Base-by-base conservation (phyloP, 2,113 vertebrate genomes). In the Mormyrus iriodes region DNA sequence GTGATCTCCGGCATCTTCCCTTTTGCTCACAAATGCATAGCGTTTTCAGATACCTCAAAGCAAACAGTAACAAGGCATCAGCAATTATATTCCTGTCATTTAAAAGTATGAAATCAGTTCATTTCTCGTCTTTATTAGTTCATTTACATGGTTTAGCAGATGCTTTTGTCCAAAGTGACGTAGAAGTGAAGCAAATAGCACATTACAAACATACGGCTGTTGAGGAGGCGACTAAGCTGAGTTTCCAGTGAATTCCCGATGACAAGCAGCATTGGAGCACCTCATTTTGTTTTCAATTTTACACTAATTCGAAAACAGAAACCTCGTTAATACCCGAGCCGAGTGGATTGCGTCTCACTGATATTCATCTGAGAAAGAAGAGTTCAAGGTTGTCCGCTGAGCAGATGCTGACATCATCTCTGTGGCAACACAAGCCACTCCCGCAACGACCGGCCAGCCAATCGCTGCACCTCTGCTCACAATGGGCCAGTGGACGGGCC, bases 381-480 rank as follows among this genome's bases (percentile, higher is more conserved):
- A 48, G 44, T 31, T 85, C 83, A 85, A 85, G 83, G 83, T 49
- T 51, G 51, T 13, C 44, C 73, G n/a, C 13, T 13, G 42, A 85
- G 24, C 44, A 85, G 83, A 85, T 49, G 83, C 83, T 48, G 44
- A 85, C 83, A 85, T 51, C 44, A 51, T 85, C 48, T 85, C 83
- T 51, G 83, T 85, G 48, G 48, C 83, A 85, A 85, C 46, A 51
- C 48, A 85, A 85, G 83, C 44, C 42, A 24, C 83, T 13, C 83
- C 83, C 83, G 51, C 19, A 13, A 21, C 2, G 83, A 17, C 24
- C 24, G 24, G 12, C 44, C 73, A 85, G 10, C 83, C 83, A 85
- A 49, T 48, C n/a, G 48, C n/a, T 31, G 24, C 83, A 31, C 48
- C 2, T 13, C 24, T 5, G 48, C 44, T 27, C 83, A 85, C 44